These are phyloP conservation scores for Rotaria socialis DNA, from an alignment of 2,888 invertebrate species.

Conservation along the genomic window DNA sequence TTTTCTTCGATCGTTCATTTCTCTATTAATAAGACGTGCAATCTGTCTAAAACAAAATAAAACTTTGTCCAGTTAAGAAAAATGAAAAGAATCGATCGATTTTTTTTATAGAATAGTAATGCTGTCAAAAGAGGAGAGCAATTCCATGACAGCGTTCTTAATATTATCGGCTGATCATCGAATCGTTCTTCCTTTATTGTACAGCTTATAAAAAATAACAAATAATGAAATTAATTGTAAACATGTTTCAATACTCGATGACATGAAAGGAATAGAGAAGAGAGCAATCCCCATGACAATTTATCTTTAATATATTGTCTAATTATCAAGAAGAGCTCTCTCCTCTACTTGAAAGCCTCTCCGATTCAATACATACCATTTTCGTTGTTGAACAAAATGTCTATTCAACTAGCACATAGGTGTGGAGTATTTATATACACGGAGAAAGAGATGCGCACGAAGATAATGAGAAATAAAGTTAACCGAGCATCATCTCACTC, in stretches of 20 bases:
- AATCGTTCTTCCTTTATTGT: slow-evolving; percentile 32
- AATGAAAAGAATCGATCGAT: too few relatives aligned
- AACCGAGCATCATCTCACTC: neutral
- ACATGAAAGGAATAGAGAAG: slow-evolving; percentile 13
- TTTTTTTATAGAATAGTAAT: neutral
- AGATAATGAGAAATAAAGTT: neutral
- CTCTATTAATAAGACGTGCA: too few relatives aligned
- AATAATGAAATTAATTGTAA: neutral
- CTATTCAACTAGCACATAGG: neutral
- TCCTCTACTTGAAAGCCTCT: slow-evolving; percentile 29
- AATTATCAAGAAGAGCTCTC: slow-evolving; percentile 38
- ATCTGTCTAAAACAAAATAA: too few relatives aligned
- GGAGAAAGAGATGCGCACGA: neutral
- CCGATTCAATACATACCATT: neutral
- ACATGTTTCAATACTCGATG: neutral
- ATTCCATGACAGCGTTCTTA: slow-evolving; percentile 17
- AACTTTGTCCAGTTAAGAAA: too few relatives aligned
- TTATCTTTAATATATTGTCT: neutral
- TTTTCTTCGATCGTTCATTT: too few relatives aligned
- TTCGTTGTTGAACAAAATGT: neutral
- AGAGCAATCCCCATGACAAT: slow-evolving; percentile 39
- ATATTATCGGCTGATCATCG: neutral
- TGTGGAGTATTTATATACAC: neutral
- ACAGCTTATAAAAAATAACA: neutral
- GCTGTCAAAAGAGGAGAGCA: slow-evolving; percentile 10